Conservation (phyloP, 1,140 invertebrate species). For the Cephus cinctus region DNA sequence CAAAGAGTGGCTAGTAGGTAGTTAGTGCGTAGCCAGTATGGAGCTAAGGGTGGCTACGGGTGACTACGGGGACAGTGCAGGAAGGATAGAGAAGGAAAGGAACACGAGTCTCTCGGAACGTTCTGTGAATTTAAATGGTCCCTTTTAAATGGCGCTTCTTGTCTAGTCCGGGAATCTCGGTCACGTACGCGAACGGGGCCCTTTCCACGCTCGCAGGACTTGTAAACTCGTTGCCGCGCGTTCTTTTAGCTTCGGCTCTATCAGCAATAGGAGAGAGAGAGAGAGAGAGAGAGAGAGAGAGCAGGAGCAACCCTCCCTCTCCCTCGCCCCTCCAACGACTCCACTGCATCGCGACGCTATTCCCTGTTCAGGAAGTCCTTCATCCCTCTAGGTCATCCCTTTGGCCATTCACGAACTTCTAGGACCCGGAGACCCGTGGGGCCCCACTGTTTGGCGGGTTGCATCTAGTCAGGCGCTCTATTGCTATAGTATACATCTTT, state of each 20-base stretch:
- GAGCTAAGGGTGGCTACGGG: too few relatives aligned
- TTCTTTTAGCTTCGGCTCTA: conserved; percentile 17
- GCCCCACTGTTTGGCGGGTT: not conserved
- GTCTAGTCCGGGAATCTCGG: conserved; percentile 42
- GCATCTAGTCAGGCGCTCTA: too few relatives aligned
- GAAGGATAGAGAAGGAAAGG: not conserved
- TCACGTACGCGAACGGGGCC: conserved; percentile 43
- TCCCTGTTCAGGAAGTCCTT: too few relatives aligned
- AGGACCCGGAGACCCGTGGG: conserved; percentile 1
- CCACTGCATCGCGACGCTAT: not conserved
- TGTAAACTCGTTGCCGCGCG: conserved; percentile 27
- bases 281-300: conserved; percentile 10
- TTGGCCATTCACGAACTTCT: too few relatives aligned
- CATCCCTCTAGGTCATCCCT: too few relatives aligned
- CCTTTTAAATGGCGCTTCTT: conserved; percentile 44
- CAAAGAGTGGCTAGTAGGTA: too few relatives aligned
- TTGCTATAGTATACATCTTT: too few relatives aligned
- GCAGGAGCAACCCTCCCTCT: conserved; percentile 1
- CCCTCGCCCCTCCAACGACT: not conserved
- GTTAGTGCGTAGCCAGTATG: too few relatives aligned
- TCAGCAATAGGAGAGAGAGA: conserved; percentile 15
- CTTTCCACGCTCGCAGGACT: conserved; percentile 29
- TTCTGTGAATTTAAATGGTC: conserved; percentile 46
- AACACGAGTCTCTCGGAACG: conserved; percentile 16
- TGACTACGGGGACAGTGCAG: too few relatives aligned